Base-by-base conservation (phyloP, 2,113 vertebrate genomes). In the Chloropsis hardwickii region DNA sequence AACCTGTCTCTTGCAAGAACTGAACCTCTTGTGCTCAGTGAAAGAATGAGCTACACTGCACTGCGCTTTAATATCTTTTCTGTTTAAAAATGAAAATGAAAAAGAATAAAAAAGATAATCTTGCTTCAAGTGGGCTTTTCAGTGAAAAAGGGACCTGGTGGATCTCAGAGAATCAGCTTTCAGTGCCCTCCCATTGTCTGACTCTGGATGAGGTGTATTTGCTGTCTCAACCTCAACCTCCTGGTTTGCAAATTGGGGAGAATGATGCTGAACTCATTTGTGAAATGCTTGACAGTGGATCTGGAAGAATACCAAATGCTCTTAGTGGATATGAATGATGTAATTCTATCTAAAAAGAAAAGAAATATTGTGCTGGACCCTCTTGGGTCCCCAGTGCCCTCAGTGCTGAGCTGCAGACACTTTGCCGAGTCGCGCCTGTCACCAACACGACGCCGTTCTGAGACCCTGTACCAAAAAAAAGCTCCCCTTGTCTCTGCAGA, bases 371-470 rank as follows among this genome's bases (percentile, higher is more conserved):
- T 23, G 14, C 66, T 39, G 74, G 74, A 50, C 20, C 11, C 40
- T 83, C n/a, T 58, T 24, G 44, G 50, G 39, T 51, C 37, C 27
- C n/a, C 44, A 44, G 39, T 14, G 3, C 28, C 14, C 14, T 39
- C 62, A 14, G 25, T 7, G 35, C 40, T 42, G 71, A 90, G 79
- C 78, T 64, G 71, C 42, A 83, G 54, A n/a, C n/a, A 3, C 27
- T 83, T 61, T n/a, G 54, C 61, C 79, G 44, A 64, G 60, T 28
- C 24, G 42, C 0, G 0, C n/a, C 64, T 13, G n/a, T 35, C 74
- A 18, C 12, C 20, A 33, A 4, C 1, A 3, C 0, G 12, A 37
- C 57, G 9, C 11, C 0, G 0, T 7, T 31, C 56, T 28, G 27
- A 31, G 8, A 6, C 4, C 24, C 28, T 33, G 60, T 60, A 77